A percentile compares a stretch with the other conserved stretches of the same genome.
phyloP scores from a whole-genome alignment of 2,888 invertebrate genomes.

The Cerceris ruficornis region DNA sequence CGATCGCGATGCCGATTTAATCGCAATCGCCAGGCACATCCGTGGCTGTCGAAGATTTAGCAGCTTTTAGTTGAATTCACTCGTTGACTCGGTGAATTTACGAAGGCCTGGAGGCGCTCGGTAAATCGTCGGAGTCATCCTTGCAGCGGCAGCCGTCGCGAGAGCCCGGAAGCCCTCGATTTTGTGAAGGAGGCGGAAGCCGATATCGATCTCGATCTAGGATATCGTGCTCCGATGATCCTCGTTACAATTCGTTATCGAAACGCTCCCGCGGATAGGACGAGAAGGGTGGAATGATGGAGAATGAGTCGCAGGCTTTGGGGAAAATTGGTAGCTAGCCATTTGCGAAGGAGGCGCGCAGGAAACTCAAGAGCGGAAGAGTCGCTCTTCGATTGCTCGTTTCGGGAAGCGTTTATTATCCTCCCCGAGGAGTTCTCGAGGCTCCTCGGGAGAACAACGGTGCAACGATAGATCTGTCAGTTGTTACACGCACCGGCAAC shows the following conservation, averaged over 20 bases:
- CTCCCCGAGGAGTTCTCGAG: conserved; percentile 50
- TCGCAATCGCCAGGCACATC: too few relatives aligned
- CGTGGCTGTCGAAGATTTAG: too few relatives aligned
- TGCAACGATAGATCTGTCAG: conserved; percentile 12
- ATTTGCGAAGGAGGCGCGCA: too few relatives aligned
- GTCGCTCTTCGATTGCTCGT: conserved; percentile 33
- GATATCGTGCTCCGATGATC: conserved; percentile 57
- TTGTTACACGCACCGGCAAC: conserved; percentile 1
- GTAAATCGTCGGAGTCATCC: conserved; percentile 1
- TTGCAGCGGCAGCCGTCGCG: conserved; percentile 12
- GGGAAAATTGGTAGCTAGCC: too few relatives aligned
- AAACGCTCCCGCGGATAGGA: conserved; percentile 5
- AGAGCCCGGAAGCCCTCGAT: conserved; percentile 40
- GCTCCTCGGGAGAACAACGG: conserved; percentile 33
- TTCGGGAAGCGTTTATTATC: conserved; percentile 40
- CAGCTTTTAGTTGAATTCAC: too few relatives aligned
- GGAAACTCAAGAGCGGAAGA: conserved; percentile 1
- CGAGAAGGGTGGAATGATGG: too few relatives aligned
- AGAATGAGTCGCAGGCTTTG: too few relatives aligned
- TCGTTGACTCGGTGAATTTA: conserved; percentile 45
- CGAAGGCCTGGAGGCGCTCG: conserved; percentile 35
- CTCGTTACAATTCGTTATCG: conserved; percentile 10
- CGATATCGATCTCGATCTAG: conserved; percentile 54
- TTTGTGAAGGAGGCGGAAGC: conserved; percentile 43
- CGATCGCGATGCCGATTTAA: too few relatives aligned